Percentiles rank a stretch among this genome's conserved stretches.
phyloP scores from a whole-genome alignment of 64 coral and sea anemone species.

The Stichodactyla mertensii region DNA sequence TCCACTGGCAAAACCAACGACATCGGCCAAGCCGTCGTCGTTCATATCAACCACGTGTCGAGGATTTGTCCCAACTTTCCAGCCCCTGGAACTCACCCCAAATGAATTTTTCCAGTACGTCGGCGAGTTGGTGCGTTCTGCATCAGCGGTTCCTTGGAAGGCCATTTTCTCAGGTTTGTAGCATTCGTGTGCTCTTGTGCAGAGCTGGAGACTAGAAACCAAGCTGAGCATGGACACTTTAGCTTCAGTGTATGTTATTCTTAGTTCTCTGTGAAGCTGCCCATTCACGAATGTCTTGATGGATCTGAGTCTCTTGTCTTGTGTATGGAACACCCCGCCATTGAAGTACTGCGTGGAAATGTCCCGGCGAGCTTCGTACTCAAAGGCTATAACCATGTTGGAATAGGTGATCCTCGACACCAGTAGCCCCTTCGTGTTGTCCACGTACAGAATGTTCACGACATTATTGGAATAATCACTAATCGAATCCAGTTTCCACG shows the following conservation, averaged over 20 bases:
- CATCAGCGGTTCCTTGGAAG: not conserved
- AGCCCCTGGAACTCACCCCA: not conserved
- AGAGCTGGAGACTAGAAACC: not conserved
- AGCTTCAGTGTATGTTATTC: not conserved
- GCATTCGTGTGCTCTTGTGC: not conserved
- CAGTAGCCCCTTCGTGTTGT: not conserved
- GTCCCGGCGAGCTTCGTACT: constrained; percentile 13
- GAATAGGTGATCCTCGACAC: not conserved
- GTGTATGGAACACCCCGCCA: constrained; percentile 1
- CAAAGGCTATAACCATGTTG: constrained; percentile 2
- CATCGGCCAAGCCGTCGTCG: constrained; percentile 20
- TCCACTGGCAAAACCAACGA: constrained; percentile 27
- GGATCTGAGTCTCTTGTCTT: constrained; percentile 1
- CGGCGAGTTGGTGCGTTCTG: not conserved
- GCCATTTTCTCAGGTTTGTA: constrained; percentile 13
- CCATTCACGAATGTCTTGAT: not conserved
- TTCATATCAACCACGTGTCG: constrained; percentile 24
- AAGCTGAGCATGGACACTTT: not conserved
- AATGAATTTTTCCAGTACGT: not conserved
- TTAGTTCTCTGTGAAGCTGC: constrained; percentile 5
- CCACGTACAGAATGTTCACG: not conserved
- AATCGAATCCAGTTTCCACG: constrained; percentile 20
- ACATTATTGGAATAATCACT: constrained; percentile 15
- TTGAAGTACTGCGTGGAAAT: not conserved
- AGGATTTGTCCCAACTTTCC: not conserved